phyloP scores from a whole-genome alignment of 2,113 vertebrate genomes.

The Fukomys damarensis region DNA sequence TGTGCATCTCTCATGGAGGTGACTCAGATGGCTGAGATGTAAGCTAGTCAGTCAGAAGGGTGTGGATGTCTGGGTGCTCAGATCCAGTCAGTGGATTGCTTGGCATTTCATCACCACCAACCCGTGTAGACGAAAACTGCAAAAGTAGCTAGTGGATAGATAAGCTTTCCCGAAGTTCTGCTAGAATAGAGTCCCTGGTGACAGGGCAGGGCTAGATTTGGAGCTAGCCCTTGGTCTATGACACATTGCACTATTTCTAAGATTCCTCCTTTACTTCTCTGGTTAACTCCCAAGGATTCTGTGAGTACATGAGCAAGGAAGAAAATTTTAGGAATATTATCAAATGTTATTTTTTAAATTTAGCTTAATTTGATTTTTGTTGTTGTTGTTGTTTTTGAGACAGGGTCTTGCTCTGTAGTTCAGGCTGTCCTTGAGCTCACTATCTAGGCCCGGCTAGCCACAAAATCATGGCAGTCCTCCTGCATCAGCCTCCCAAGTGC shows the following conservation, averaged over 20 bases:
- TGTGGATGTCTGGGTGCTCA: constrained; percentile 36
- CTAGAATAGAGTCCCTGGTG: not conserved
- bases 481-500: too few relatives aligned
- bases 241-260: not conserved
- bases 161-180: not conserved
- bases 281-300: constrained; percentile 55
- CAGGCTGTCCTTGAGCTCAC: too few relatives aligned
- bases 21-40: constrained; percentile 60
- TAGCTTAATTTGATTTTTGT: too few relatives aligned
- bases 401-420: too few relatives aligned
- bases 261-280: constrained; percentile 27
- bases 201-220: not conserved
- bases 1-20: constrained; percentile 16
- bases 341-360: not conserved
- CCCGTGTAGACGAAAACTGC: not conserved
- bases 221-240: not conserved
- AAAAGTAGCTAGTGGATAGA: constrained; percentile 16
- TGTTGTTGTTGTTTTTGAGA: too few relatives aligned
- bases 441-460: too few relatives aligned
- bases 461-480: too few relatives aligned
- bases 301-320: constrained; percentile 33
- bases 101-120: constrained; percentile 37
- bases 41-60: constrained; percentile 43
- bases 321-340: not conserved
- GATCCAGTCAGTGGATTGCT: not conserved